Percentiles rank a stretch among this genome's conserved stretches.
phyloP scores from a whole-genome alignment of 2,113 vertebrate genomes.

The Platichthys stellatus region DNA sequence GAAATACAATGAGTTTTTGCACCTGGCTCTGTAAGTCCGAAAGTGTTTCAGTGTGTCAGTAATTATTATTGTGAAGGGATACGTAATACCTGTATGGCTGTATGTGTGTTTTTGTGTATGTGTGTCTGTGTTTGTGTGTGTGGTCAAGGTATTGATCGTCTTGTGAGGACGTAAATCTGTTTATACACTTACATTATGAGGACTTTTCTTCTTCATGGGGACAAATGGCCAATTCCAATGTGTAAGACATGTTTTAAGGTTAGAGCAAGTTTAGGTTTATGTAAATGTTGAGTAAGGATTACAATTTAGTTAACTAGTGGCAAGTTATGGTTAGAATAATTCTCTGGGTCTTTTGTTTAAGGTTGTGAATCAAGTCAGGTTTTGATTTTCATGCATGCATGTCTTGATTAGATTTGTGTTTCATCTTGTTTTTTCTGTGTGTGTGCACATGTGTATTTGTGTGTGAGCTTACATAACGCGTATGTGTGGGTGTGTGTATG shows the following conservation, averaged over 20 bases:
- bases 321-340: neutral
- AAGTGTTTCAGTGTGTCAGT: constrained; percentile 67
- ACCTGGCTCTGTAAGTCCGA: constrained; percentile 25
- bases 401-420: neutral
- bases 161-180: neutral
- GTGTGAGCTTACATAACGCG: constrained; percentile 22
- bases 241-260: no score
- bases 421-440: neutral
- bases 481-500: constrained; percentile 24
- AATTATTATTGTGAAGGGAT: constrained; percentile 59
- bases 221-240: no score
- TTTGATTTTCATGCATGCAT: neutral
- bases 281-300: no score
- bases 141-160: neutral
- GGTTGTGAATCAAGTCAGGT: neutral
- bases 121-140: constrained; percentile 23
- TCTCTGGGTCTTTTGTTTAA: neutral
- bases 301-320: neutral
- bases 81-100: constrained; percentile 33
- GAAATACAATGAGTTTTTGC: constrained; percentile 14
- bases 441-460: constrained; percentile 8
- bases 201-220: no score
- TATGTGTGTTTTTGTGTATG: constrained; percentile 15
- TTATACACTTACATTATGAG: no score
- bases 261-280: no score